Evolutionary conservation across 2,888 invertebrate genomes (phyloP).

Genomic region (Meghimatium bilineatum): DNA sequence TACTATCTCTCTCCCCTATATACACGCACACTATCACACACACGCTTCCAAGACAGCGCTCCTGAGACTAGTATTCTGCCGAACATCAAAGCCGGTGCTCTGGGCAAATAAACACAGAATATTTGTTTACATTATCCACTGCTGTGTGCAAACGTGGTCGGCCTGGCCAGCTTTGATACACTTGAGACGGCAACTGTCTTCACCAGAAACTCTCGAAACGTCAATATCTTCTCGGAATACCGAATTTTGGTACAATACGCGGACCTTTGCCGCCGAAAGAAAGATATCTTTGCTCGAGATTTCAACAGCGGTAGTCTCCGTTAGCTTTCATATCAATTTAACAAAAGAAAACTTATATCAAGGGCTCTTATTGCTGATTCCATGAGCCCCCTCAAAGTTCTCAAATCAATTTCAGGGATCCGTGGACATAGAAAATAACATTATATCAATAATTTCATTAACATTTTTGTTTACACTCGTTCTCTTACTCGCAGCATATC

Average conservation of each 20-base stretch:
- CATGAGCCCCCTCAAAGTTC: no score
- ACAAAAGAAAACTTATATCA: no score
- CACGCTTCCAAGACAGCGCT: neutral
- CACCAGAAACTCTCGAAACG: neutral
- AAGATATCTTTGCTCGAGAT: neutral
- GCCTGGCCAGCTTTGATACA: slow-evolving; percentile 21
- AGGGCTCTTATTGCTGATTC: no score
- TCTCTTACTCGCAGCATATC: no score
- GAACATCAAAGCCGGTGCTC: slow-evolving; percentile 4
- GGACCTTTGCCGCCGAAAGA: neutral
- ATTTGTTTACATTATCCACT: slow-evolving; percentile 1
- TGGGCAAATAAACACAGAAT: slow-evolving; percentile 27
- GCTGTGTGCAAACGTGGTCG: slow-evolving; percentile 13
- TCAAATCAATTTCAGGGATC: no score
- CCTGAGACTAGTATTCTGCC: neutral
- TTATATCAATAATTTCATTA: no score
- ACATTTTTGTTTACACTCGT: no score
- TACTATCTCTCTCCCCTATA: no score
- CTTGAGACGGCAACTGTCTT: slow-evolving; percentile 1
- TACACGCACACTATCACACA: neutral
- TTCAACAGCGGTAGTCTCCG: no score
- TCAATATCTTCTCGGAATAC: slow-evolving; percentile 6
- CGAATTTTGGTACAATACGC: neutral
- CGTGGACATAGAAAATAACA: no score
- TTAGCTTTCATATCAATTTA: no score